Base-by-base conservation (phyloP, 2,888 invertebrate species). In the Seira sanloemensis region DNA sequence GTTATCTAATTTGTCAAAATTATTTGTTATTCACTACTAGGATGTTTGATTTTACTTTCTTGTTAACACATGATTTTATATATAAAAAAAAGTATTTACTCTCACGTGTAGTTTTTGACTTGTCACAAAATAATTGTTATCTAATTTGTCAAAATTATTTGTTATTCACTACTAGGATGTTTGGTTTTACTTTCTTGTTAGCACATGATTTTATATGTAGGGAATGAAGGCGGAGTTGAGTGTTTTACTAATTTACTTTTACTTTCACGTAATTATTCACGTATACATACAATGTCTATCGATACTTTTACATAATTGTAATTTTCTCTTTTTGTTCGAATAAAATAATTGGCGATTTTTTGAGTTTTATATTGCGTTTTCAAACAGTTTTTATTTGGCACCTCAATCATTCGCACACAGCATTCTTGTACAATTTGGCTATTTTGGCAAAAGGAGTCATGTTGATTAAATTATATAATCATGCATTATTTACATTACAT, bases 331-430 rank as follows among this genome's bases (percentile, higher is more conserved):
- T 67, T 68, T 81, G 26, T 80, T 66, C 12, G 65, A 68, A 68
- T 74, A 74, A 68, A 80, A 27, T 26, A 19, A 73, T 80, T 74
- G 80, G 75, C 75, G 62, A 80, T 58, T 69, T 80, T 79, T 75
- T 62, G 62, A 21, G 62, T 62, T 62, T 2, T 16, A 62, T 16
- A 58, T 58, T 37, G 37, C 37, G 37, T 37, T 7, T 7, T 7
- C 37, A 37, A 37, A 37, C 4, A 37, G n/a, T 12, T 37, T 37
- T 37, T 37, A 37, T 37, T 54, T n/a, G 65, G 37, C n/a, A n/a
- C n/a, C n/a, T n/a, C n/a, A n/a, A n/a, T n/a, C n/a, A n/a, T n/a
- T n/a, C n/a, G n/a, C n/a, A n/a, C n/a, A n/a, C n/a, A n/a, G n/a
- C n/a, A n/a, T n/a, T n/a, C n/a, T n/a, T n/a, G n/a, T n/a, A n/a